A percentile compares a stretch with the other conserved stretches of the same genome.
Evolutionary conservation across 2,113 vertebrate genomes (phyloP).

Genomic region (Athene noctua): DNA sequence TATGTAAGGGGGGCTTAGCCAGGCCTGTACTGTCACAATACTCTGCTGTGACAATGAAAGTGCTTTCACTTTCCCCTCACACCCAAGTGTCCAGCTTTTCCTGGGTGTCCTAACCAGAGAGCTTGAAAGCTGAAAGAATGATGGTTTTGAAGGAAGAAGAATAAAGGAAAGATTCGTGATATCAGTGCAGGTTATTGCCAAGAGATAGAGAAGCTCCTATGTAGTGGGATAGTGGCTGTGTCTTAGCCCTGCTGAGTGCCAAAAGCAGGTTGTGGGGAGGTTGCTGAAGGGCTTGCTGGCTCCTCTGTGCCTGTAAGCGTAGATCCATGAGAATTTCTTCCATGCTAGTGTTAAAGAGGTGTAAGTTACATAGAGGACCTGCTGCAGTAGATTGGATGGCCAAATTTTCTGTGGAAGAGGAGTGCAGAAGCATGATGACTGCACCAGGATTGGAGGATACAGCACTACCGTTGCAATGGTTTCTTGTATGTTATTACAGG

Average conservation of each 20-base stretch:
- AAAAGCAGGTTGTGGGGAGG: neutral
- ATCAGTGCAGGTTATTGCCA: neutral
- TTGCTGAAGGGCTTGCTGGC: neutral
- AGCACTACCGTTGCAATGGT: fast-evolving
- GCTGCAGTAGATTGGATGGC: neutral
- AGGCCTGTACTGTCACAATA: neutral
- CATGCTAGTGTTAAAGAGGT: neutral
- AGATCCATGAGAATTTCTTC: neutral
- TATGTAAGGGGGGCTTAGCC: neutral
- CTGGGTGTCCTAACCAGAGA: neutral
- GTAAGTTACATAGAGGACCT: neutral
- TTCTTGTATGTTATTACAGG: neutral
- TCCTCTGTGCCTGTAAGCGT: fast-evolving
- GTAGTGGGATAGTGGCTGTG: neutral
- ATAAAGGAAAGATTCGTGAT: neutral
- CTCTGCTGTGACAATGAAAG: neutral
- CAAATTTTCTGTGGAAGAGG: neutral
- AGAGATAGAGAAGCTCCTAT: neutral
- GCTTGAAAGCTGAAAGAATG: neutral
- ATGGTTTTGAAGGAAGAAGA: neutral
- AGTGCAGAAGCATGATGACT: neutral
- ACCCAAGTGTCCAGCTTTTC: neutral
- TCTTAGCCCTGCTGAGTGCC: neutral
- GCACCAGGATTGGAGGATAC: neutral
- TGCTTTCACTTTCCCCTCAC: neutral